phyloP scores from a whole-genome alignment of 2,888 invertebrate species.

The Caenorhabditis sp. region DNA sequence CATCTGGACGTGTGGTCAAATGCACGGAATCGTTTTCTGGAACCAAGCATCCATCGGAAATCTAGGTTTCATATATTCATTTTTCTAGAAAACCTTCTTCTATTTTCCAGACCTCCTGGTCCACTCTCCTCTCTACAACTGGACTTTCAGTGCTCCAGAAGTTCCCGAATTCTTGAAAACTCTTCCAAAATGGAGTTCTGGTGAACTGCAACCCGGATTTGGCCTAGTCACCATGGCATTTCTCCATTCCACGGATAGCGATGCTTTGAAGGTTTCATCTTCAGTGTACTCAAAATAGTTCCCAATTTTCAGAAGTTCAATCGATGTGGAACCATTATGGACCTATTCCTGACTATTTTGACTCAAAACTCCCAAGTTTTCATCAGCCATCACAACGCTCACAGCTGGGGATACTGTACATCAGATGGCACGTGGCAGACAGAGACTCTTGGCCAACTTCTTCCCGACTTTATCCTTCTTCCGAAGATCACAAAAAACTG shows the following conservation, averaged over 20 bases:
- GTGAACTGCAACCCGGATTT: slow-evolving; percentile 59
- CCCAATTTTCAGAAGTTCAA: slow-evolving; percentile 35
- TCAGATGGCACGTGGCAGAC: slow-evolving; percentile 22
- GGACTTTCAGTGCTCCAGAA: slow-evolving; percentile 60
- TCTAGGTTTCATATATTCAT: background rate
- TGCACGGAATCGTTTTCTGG: slow-evolving; percentile 72
- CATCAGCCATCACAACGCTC: slow-evolving; percentile 66
- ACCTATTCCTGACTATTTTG: slow-evolving; percentile 52
- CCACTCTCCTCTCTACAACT: slow-evolving; percentile 62
- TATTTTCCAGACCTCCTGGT: slow-evolving; percentile 15
- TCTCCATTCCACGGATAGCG: slow-evolving; percentile 1
- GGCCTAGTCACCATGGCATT: slow-evolving; percentile 57
- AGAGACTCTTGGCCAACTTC: background rate
- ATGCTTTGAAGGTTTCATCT: slow-evolving; percentile 7
- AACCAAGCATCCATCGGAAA: slow-evolving; percentile 5
- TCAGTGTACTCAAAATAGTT: background rate
- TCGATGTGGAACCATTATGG: slow-evolving; percentile 71
- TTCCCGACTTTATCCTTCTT: slow-evolving; percentile 32
- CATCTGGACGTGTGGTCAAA: slow-evolving; percentile 68
- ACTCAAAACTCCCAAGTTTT: slow-evolving; percentile 1
- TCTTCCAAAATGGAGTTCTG: slow-evolving; percentile 50
- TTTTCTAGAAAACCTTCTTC: background rate
- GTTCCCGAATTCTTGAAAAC: slow-evolving; percentile 7
- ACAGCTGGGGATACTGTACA: slow-evolving; percentile 68
- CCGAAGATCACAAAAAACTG: slow-evolving; percentile 38